Evolutionary conservation across 23 tunicate species (phyloP), one percentile per base, ranked within the genome.

Genomic region (Phallusia fumigata): DNA sequence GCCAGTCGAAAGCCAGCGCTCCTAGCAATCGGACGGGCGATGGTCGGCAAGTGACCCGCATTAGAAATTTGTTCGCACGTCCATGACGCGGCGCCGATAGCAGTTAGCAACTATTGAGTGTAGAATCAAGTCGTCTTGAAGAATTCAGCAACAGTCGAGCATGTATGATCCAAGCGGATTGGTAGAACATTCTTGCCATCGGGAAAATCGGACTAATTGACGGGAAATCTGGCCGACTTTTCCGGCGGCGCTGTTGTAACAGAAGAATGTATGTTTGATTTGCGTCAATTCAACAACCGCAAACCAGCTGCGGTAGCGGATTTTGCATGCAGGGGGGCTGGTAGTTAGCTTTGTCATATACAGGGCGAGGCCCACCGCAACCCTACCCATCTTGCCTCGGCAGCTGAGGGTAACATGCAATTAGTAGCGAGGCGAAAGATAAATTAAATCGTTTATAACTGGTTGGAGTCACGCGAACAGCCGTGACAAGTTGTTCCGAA

Each of bases 41-140:
- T 13, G 52, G 78, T 34, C 78, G 5, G 78, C 22, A 8, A 30
- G 45, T 34, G 45, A 74, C 45, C 45, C 78, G 78, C 78, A 30
- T 34, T 58, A 58, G 69, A 58, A 58, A 58, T 58, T 58, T 58
- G 69, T 58, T 58, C 69, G 69, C 69, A 58, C 69, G 69, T 58
- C 26, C 69, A 58, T 21, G 28, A 24, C 69, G 69, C 69, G 69
- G 69, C 69, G 69, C 69, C 69, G 69, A 21, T 24, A 21, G 5
- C 28, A 58, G 28, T 58, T 58, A 21, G 11, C 69, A 21, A 24
- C 69, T 58, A 22, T 58, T 24, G 47, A 40, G 8, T 3, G 47
- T 40, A 40, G 47, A 40, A 40, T 10, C 47, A n/a, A 40, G 47
- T 40, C 47, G 47, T 10, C 47, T 10, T 40, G 47, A 3, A 40